Conservation (phyloP, 2,113 vertebrate species). For the Acrocephalus kingi region DNA sequence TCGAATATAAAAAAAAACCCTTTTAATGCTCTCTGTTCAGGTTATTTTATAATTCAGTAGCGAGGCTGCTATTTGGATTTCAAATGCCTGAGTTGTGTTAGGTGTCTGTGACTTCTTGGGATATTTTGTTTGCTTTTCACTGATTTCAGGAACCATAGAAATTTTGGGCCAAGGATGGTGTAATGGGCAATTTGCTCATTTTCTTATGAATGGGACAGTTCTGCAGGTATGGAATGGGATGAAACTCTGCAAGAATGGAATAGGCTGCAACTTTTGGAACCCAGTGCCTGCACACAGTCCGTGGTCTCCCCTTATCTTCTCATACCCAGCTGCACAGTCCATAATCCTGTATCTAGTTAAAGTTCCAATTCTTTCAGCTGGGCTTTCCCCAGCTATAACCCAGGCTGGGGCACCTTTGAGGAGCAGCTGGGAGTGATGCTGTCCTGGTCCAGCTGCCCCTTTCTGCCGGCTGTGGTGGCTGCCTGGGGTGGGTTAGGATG, state of each 20-base stretch:
- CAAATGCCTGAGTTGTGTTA: neutral
- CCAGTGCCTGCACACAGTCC: rapidly evolving
- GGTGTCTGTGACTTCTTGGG: neutral
- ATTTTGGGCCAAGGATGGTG: neutral
- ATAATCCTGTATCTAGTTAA: neutral
- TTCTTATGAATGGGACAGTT: neutral
- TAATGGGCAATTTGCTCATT: neutral
- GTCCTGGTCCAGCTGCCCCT: neutral
- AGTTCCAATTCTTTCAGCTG: neutral
- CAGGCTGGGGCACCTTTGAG: neutral
- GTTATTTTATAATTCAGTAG: neutral
- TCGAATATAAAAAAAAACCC: neutral
- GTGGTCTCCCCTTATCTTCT: neutral
- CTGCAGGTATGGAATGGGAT: neutral
- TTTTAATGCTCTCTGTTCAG: neutral
- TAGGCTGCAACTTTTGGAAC: neutral
- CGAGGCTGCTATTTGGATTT: neutral
- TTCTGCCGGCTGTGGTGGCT: neutral
- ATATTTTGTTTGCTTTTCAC: neutral
- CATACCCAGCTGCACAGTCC: neutral
- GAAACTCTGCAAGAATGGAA: neutral
- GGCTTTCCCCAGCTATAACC: neutral
- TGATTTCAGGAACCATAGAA: neutral
- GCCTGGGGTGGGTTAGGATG: neutral
- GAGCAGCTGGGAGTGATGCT: neutral